Base-by-base conservation (phyloP, 2,113 vertebrate species). In the Aldabrachelys gigantea region DNA sequence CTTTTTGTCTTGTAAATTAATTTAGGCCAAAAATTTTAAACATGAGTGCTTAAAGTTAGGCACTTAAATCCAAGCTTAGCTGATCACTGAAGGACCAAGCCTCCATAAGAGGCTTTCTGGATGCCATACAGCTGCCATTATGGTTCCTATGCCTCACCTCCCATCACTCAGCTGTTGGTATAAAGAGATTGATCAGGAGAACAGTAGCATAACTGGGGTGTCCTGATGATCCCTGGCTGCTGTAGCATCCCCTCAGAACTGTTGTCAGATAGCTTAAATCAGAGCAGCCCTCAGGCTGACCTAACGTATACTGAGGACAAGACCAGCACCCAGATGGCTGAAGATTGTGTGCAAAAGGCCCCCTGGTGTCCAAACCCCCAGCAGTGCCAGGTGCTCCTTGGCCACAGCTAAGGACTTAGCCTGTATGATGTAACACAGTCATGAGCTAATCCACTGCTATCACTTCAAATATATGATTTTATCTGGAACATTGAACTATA, bases 11-110 rank as follows among this genome's bases (percentile, higher is more conserved):
- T 85, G 41, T 75, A 65, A 91, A 54, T 85, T 62, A 25, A 88
- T 83, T 88, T 95, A 88, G 25, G 57, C 94, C 85, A 85, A 41
- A 91, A 49, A 81, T 56, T 53, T 93, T 92, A 57, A 95, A 1
- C 19, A 6, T 22, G 80, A 65, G 2, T 65, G 5, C 93, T 52
- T 93, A 3, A 94, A 41, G 69, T 41, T 41, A 38, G 69, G 69
- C 69, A 75, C n/a, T 75, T 41, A 76, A 44, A 76, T 76, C 35
- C 35, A n/a, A 69, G 35, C 17, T n/a, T n/a, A 35, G 65, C n/a
- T 69, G 65, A n/a, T 72, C 65, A 38, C n/a, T 3, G 8, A 72
- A 38, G 16, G 17, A 72, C 65, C 14, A 72, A 11, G n/a, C 65
- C 65, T 72, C n/a, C n/a, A 10, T 72, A 38, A 72, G 65, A 72